Evolutionary conservation across 2,113 vertebrate species (phyloP), one percentile per base, ranked within the genome.

Genomic region (Ascaphus truei): DNA sequence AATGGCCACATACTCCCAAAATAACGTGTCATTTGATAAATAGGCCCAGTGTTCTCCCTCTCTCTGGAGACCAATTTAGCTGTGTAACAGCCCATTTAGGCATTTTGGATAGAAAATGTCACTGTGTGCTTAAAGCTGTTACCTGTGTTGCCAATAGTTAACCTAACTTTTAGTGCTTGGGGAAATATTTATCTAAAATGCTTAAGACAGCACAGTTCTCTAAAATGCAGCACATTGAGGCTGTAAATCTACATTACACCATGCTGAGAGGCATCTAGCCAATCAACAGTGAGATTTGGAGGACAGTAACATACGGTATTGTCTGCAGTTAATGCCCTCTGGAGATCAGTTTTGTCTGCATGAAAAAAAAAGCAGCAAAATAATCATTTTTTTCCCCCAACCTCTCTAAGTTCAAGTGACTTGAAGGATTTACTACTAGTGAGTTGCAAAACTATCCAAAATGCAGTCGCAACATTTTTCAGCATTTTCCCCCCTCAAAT

Each of bases 161-260:
- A 67, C 52, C 64, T 57, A 67, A 67, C 36, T 67, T 29, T 15
- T 8, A 25, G 51, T 45, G 64, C 30, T 45, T 45, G 27, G 52
- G 52, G 16, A 67, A 67, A 67, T 67, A 67, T 67, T 57, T 57
- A 67, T 56, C 52, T 67, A 67, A 67, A 67, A 67, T 57, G 51
- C 63, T 66, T 66, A 66, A 56, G 63, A 66, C 63, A 67, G 63
- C 52, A 56, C 37, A 45, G 64, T 56, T 50, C 33, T 51, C 63
- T 67, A 22, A 39, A 67, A 57, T 56, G 64, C 37, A 67, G 64
- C 20, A 67, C 51, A 67, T 33, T 67, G 64, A 67, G 52, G 52
- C 41, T 57, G 64, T 67, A 67, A 56, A 67, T 67, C 64, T 57
- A 57, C 63, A 67, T 67, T 56, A 67, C 57, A 67, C 18, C 52